phyloP scores from a whole-genome alignment of 2,888 invertebrate genomes.

The Panorpa germanica region DNA sequence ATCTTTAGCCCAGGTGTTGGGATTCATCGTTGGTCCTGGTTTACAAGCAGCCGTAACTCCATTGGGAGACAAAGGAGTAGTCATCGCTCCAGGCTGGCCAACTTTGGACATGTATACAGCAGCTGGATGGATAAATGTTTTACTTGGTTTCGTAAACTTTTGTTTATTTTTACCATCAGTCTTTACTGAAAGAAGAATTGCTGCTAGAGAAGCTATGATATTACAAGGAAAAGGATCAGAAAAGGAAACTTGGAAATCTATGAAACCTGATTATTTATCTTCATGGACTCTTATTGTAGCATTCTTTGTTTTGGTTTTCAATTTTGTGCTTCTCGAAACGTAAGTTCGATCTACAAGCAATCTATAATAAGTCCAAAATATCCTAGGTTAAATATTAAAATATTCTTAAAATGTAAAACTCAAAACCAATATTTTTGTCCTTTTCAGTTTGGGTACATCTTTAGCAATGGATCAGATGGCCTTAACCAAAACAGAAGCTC shows the following conservation, averaged over 20 bases:
- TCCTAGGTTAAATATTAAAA: not conserved
- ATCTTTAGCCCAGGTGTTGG: constrained; percentile 68
- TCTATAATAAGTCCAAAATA: not conserved
- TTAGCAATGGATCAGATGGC: constrained; percentile 81
- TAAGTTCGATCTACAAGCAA: constrained; percentile 21
- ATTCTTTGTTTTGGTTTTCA: constrained; percentile 71
- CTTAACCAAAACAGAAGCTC: constrained; percentile 57
- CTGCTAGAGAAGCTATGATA: constrained; percentile 60
- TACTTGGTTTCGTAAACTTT: constrained; percentile 53
- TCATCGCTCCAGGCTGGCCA: constrained; percentile 29
- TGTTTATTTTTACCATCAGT: constrained; percentile 51
- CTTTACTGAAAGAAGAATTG: constrained; percentile 59
- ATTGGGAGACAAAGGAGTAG: constrained; percentile 44
- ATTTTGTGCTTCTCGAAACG: constrained; percentile 77
- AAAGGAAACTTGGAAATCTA: constrained; percentile 48
- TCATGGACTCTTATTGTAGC: constrained; percentile 62
- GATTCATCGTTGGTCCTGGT: constrained; percentile 72
- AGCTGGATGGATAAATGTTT: constrained; percentile 67
- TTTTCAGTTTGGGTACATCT: constrained; percentile 48
- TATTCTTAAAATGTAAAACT: constrained; percentile 5
- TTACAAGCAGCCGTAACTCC: constrained; percentile 67
- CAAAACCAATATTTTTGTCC: constrained; percentile 1
- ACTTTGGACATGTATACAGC: constrained; percentile 76
- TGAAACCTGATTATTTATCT: constrained; percentile 54
- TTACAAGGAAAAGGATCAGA: constrained; percentile 51